phyloP scores from a whole-genome alignment of 2,888 invertebrate species.

The Eurytoma californica region DNA sequence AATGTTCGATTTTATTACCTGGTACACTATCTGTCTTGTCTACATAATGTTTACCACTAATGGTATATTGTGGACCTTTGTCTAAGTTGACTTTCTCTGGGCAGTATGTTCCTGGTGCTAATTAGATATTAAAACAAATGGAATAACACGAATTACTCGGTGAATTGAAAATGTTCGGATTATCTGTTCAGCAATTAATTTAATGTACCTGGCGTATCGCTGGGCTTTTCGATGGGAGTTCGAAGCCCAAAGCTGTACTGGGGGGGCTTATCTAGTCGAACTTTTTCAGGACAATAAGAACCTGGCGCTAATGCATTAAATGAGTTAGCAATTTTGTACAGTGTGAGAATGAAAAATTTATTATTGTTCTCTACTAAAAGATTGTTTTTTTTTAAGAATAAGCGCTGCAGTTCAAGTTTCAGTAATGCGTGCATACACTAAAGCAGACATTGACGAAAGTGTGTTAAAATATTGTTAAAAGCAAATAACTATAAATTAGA shows the following conservation, averaged over 20 bases:
- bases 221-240: slow-evolving; percentile 76
- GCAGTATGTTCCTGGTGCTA: slow-evolving; percentile 32
- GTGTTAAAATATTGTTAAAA: too few species aligned
- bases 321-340: background rate
- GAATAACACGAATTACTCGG: background rate
- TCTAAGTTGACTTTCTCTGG: slow-evolving; percentile 30
- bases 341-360: too few species aligned
- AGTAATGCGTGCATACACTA: too few species aligned
- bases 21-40: slow-evolving; percentile 33
- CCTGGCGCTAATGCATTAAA: slow-evolving; percentile 76
- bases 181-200: background rate
- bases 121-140: background rate
- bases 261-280: slow-evolving; percentile 77
- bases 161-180: background rate
- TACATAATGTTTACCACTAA: slow-evolving; percentile 69
- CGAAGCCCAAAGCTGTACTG: slow-evolving; percentile 79
- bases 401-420: too few species aligned
- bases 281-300: slow-evolving; percentile 79
- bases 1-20: slow-evolving; percentile 6
- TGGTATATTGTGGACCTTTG: slow-evolving; percentile 71
- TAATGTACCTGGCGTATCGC: slow-evolving; percentile 77
- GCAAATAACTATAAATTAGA: too few species aligned
- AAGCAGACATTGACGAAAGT: too few species aligned
- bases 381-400: background rate
- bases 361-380: background rate